Conservation (phyloP, 2,888 invertebrate species). For the Ophion costatus region DNA sequence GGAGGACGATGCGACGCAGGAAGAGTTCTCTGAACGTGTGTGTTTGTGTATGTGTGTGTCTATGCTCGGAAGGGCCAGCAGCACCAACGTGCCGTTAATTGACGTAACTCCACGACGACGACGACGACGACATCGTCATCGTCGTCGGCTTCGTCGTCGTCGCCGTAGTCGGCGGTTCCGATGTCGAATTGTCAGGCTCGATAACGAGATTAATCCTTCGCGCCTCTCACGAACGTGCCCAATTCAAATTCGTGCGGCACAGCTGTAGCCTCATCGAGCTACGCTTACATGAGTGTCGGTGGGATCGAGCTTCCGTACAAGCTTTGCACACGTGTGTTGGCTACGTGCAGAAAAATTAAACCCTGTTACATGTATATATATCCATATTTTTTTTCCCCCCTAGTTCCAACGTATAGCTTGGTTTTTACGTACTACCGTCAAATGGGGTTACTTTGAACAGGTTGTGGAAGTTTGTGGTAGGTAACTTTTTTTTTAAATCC, state of each 20-base stretch:
- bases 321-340: constrained; percentile 18
- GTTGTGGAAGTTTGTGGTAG: too few species aligned
- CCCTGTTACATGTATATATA: constrained; percentile 1
- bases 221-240: constrained; percentile 68
- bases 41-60: constrained; percentile 1
- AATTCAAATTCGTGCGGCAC: constrained; percentile 68
- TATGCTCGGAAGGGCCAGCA: constrained; percentile 46
- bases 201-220: constrained; percentile 69
- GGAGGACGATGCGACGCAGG: constrained; percentile 30
- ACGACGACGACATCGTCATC: constrained; percentile 19
- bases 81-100: constrained; percentile 54
- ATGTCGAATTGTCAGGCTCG: constrained; percentile 64
- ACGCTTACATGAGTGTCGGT: constrained; percentile 32
- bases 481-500: too few species aligned
- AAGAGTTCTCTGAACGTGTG: background rate
- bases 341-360: background rate
- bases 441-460: too few species aligned
- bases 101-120: constrained; percentile 61
- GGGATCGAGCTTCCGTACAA: background rate
- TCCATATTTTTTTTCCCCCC: background rate
- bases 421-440: too few species aligned
- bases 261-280: constrained; percentile 23
- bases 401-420: too few species aligned
- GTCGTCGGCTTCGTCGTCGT: constrained; percentile 1
- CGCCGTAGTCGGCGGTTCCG: constrained; percentile 38